A percentile compares a stretch with the other conserved stretches of the same genome.
phyloP scores from a whole-genome alignment of 2,888 invertebrate species.

The Agrotis puta region DNA sequence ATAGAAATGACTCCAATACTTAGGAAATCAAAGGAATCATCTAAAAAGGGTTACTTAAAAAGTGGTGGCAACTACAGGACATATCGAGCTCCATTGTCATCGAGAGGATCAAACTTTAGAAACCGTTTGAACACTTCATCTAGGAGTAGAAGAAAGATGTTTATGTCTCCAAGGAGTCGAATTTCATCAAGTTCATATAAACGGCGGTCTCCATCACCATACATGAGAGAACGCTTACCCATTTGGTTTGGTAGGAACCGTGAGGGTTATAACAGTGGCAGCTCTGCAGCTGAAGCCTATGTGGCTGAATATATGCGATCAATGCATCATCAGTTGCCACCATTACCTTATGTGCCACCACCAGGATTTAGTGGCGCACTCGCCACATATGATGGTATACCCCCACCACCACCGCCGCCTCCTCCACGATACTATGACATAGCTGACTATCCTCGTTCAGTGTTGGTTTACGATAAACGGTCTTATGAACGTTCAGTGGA shows the following conservation, averaged over 20 bases:
- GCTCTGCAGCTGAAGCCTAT: constrained; percentile 95
- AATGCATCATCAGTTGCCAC: constrained; percentile 96
- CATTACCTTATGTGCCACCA: constrained; percentile 95
- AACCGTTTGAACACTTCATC: constrained; percentile 89
- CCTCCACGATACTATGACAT: constrained; percentile 93
- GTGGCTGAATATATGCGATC: constrained; percentile 97
- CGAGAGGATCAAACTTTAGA: constrained; percentile 87
- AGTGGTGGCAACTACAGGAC: constrained; percentile 88
- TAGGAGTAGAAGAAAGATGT: constrained; percentile 92
- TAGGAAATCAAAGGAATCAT: constrained; percentile 96
- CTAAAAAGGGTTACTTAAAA: constrained; percentile 92
- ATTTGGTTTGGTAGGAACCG: constrained; percentile 92
- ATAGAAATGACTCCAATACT: constrained; percentile 97
- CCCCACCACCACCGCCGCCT: constrained; percentile 93
- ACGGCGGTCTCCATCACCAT: constrained; percentile 91
- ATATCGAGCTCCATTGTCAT: constrained; percentile 86
- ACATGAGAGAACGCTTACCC: constrained; percentile 91
- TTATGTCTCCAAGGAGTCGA: constrained; percentile 92
- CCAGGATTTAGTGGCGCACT: constrained; percentile 88
- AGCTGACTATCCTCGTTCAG: constrained; percentile 94
- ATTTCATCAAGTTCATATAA: constrained; percentile 89
- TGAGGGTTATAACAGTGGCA: constrained; percentile 82
- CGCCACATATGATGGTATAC: constrained; percentile 91
- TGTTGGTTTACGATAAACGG: constrained; percentile 93
- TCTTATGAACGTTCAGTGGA: constrained; percentile 97